Evolutionary conservation across 2,888 invertebrate genomes (phyloP).

Genomic region (Chironomus tentans): DNA sequence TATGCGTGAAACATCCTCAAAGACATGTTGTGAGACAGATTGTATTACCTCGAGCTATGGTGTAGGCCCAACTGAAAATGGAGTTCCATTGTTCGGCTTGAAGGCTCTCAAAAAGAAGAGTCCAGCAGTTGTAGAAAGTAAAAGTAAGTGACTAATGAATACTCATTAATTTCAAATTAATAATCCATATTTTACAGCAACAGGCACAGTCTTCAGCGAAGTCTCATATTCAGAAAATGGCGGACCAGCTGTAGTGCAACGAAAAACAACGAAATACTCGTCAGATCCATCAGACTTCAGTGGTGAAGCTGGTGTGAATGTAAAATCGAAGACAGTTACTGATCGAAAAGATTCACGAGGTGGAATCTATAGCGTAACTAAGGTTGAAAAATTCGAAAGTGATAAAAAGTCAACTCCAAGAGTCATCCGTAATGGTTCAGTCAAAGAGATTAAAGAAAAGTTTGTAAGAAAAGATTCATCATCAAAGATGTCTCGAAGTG

Average conservation of each 20-base stretch:
- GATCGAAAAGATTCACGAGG: conserved; percentile 31
- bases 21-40: conserved; percentile 38
- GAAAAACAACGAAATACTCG: conserved; percentile 62
- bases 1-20: neutral
- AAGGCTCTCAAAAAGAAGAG: conserved; percentile 56
- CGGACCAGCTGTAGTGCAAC: conserved; percentile 56
- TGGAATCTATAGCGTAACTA: conserved; percentile 38
- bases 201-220: conserved; percentile 60
- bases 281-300: conserved; percentile 46
- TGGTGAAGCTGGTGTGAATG: conserved; percentile 34
- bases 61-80: conserved; percentile 71
- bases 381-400: conserved; percentile 35
- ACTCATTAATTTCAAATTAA: too few species aligned
- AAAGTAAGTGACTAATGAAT: conserved; percentile 45
- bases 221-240: conserved; percentile 62
- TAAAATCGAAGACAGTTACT: neutral
- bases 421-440: conserved; percentile 59
- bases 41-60: conserved; percentile 73
- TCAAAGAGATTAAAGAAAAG: conserved; percentile 69
- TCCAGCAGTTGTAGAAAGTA: conserved; percentile 50
- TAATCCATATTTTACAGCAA: conserved; percentile 45
- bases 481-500: conserved; percentile 32
- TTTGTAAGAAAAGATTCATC: conserved; percentile 55
- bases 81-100: conserved; percentile 69
- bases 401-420: conserved; percentile 34